Percentiles rank a stretch among this genome's conserved stretches.
These are phyloP conservation scores for Scotopteryx bipunctaria DNA, from an alignment of 2,888 invertebrate species.

Conservation along the genomic window DNA sequence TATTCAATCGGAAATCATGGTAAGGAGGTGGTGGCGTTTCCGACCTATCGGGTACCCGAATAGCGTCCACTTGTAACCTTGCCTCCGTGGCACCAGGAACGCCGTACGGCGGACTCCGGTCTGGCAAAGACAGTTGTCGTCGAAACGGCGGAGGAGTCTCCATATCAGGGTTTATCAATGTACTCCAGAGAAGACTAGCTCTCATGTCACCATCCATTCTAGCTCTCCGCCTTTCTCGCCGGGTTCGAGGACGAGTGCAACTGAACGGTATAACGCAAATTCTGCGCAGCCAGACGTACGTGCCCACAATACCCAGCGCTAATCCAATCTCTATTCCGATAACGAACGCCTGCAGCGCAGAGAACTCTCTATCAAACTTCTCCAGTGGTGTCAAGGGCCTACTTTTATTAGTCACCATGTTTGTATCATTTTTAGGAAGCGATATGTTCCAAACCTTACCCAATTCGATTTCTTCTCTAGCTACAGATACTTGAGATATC, in stretches of 20 bases:
- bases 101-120: constrained; percentile 56
- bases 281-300: constrained; percentile 71
- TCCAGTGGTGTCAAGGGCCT: constrained; percentile 61
- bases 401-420: constrained; percentile 35
- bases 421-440: constrained; percentile 44
- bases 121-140: constrained; percentile 62
- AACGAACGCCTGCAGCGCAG: constrained; percentile 70
- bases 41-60: constrained; percentile 56
- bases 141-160: constrained; percentile 72
- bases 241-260: constrained; percentile 50
- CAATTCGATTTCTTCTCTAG: constrained; percentile 66
- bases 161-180: constrained; percentile 59
- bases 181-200: constrained; percentile 68
- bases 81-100: constrained; percentile 54
- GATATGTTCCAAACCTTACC: constrained; percentile 71
- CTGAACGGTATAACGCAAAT: constrained; percentile 56
- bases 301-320: constrained; percentile 68
- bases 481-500: constrained; percentile 70
- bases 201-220: constrained; percentile 67
- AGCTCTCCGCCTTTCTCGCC: constrained; percentile 51
- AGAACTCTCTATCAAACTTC: constrained; percentile 71
- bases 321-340: constrained; percentile 73
- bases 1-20: constrained; percentile 64
- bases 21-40: constrained; percentile 80
- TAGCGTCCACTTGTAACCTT: constrained; percentile 58